A percentile compares a stretch with the other conserved stretches of the same genome.
phyloP scores from a whole-genome alignment of 2,888 invertebrate species.

The Brachycybe producta region DNA sequence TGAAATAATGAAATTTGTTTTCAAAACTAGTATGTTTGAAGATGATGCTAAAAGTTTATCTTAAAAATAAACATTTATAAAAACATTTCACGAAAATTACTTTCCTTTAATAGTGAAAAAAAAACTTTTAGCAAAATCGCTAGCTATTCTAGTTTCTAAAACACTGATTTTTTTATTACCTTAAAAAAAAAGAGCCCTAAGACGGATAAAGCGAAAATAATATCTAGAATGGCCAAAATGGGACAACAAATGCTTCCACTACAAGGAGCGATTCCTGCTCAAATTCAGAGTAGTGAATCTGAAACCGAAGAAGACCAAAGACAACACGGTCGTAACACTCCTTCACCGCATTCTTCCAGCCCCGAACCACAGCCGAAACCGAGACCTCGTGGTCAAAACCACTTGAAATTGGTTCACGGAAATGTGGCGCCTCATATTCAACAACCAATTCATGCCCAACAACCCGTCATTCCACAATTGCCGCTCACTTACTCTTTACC shows the following conservation, averaged over 20 bases:
- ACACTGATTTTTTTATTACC: neutral
- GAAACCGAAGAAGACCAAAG: slow-evolving; percentile 17
- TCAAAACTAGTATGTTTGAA: neutral
- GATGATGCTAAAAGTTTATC: no score
- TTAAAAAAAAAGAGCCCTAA: slow-evolving; percentile 17
- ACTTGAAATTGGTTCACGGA: no score
- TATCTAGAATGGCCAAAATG: slow-evolving; percentile 20
- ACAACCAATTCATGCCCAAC: no score
- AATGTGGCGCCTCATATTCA: no score
- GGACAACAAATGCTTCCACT: slow-evolving; percentile 20
- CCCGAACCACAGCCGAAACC: slow-evolving; percentile 9
- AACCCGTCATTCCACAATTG: no score
- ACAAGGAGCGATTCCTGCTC: slow-evolving; percentile 14
- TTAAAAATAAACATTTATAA: no score
- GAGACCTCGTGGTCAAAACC: neutral
- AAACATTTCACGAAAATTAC: no score
- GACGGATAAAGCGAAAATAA: slow-evolving; percentile 20
- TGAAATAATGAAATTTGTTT: no score
- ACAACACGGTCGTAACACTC: neutral
- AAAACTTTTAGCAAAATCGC: neutral
- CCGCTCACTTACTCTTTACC: no score
- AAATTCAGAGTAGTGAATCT: slow-evolving; percentile 16
- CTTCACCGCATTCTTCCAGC: neutral
- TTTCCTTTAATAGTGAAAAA: no score
- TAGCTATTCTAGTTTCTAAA: neutral